These are phyloP conservation scores for Cydia strobilella DNA, from an alignment of 1,140 invertebrate species.

Conservation along the genomic window DNA sequence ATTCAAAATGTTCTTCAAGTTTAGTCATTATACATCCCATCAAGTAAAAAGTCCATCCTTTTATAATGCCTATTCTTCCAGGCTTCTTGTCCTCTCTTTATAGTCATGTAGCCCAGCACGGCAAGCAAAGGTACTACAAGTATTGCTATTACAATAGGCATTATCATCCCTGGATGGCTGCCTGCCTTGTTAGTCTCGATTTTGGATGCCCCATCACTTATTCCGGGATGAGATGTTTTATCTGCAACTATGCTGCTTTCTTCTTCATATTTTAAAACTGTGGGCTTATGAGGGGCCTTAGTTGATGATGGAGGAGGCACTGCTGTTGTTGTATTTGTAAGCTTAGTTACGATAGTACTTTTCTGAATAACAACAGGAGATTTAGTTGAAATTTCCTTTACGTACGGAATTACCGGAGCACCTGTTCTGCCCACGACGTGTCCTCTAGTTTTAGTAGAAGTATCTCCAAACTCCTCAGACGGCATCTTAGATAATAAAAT, in stretches of 20 bases:
- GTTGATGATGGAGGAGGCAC: slow-evolving; percentile 5
- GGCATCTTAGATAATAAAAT: background rate
- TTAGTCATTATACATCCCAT: slow-evolving; percentile 90
- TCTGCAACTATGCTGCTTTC: slow-evolving; percentile 25
- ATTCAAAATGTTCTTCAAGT: slow-evolving; percentile 32
- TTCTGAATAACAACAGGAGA: background rate
- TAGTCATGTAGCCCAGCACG: slow-evolving; percentile 81
- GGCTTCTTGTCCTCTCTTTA: slow-evolving; percentile 85
- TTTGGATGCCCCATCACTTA: background rate
- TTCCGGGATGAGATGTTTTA: slow-evolving; percentile 40
- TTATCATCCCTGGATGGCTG: slow-evolving; percentile 80
- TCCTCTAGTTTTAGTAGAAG: background rate
- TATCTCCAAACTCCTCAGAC: background rate
- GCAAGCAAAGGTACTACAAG: slow-evolving; percentile 84
- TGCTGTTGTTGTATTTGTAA: background rate
- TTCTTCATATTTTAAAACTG: slow-evolving; percentile 1
- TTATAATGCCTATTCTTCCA: slow-evolving; percentile 89
- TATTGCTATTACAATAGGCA: slow-evolving; percentile 84
- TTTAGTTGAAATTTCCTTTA: background rate
- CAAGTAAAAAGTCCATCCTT: slow-evolving; percentile 89
- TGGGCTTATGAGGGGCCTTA: background rate
- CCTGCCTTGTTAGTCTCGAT: slow-evolving; percentile 42
- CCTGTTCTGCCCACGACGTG: slow-evolving; percentile 12
- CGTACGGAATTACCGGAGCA: background rate
- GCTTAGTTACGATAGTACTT: background rate